Percentiles rank a stretch among this genome's conserved stretches.
Conservation (phyloP, 2,797 vertebrate genomes). For the Carcharodon carcharias region DNA sequence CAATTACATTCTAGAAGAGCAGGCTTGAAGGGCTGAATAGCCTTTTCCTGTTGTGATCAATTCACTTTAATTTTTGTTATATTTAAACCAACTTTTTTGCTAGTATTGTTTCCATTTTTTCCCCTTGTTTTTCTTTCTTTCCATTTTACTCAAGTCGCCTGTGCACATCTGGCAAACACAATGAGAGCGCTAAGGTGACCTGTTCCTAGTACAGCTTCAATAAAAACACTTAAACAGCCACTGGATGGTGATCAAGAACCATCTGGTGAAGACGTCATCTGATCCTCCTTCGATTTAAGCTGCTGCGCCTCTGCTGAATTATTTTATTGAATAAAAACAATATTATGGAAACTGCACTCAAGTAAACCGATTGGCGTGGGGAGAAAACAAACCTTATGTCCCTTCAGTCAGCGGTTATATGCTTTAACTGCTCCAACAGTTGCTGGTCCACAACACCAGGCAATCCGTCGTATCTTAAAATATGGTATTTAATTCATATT, state of each 20-base stretch:
- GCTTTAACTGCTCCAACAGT: background rate
- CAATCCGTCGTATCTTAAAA: background rate
- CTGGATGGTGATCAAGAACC: background rate
- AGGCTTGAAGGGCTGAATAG: background rate
- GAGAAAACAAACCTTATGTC: background rate
- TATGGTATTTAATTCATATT: background rate
- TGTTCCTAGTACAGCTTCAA: background rate
- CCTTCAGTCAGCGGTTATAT: background rate
- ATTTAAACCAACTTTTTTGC: background rate
- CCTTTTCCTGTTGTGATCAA: background rate
- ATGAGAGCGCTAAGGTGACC: background rate
- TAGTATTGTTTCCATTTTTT: background rate
- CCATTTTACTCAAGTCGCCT: background rate
- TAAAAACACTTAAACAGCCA: background rate
- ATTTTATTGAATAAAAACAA: background rate
- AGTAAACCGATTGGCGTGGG: background rate
- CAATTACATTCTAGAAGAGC: background rate
- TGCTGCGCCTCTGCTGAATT: background rate
- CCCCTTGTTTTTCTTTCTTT: background rate
- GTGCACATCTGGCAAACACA: background rate
- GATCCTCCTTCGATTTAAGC: background rate
- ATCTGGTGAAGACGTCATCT: background rate
- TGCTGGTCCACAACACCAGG: background rate
- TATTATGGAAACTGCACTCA: background rate
- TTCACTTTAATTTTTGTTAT: background rate